Percentiles rank a stretch among this genome's conserved stretches.
These are phyloP conservation scores for Cacatua alba DNA, from an alignment of 2,113 vertebrate genomes.

Conservation along the genomic window DNA sequence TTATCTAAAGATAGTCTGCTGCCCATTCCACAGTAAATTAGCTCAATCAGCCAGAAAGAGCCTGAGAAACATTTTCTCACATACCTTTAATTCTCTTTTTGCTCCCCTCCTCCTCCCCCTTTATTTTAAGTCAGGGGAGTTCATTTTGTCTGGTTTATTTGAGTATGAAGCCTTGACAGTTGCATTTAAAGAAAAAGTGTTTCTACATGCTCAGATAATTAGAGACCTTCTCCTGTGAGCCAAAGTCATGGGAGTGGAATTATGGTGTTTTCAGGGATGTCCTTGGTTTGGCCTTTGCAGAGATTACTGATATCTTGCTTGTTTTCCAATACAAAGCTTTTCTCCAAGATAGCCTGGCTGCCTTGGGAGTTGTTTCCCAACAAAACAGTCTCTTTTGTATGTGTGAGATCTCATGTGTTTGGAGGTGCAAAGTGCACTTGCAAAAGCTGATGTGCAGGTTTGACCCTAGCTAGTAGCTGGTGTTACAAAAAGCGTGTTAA, in stretches of 20 bases:
- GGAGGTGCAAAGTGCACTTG: neutral
- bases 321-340: neutral
- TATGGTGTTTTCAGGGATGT: neutral
- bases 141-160: slow-evolving; percentile 22
- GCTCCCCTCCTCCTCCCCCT: no score
- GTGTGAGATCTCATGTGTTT: neutral
- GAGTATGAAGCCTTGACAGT: slow-evolving; percentile 30
- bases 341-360: neutral
- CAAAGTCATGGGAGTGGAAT: neutral
- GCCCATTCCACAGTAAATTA: slow-evolving; percentile 81
- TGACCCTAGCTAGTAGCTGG: neutral
- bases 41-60: slow-evolving; percentile 79
- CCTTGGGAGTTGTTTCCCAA: neutral
- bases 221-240: slow-evolving; percentile 26
- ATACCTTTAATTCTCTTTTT: slow-evolving; percentile 56
- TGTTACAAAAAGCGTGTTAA: neutral
- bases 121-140: slow-evolving; percentile 18
- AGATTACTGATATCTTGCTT: neutral
- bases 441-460: neutral
- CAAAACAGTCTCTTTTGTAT: neutral
- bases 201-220: slow-evolving; percentile 55
- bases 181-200: slow-evolving; percentile 41
- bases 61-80: slow-evolving; percentile 78
- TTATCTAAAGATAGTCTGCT: slow-evolving; percentile 81
- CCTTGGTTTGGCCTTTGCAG: neutral